A percentile compares a stretch with the other conserved stretches of the same genome.
Conservation (phyloP, 2,797 vertebrate species). For the Sebastes melanostomus region DNA sequence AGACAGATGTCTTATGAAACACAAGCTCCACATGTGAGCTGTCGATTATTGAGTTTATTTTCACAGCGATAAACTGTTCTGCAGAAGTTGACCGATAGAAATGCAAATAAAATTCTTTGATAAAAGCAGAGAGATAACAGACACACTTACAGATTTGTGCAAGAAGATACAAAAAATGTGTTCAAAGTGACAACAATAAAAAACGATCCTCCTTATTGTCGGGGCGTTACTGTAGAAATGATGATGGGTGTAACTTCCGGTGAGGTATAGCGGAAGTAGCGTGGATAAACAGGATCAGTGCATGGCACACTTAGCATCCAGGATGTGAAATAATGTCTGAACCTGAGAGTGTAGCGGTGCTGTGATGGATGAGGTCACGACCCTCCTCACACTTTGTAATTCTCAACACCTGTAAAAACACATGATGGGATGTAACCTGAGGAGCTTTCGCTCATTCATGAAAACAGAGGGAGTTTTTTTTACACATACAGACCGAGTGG, state of each 20-base stretch:
- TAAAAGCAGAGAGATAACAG: constrained; percentile 6
- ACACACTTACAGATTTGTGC: not conserved
- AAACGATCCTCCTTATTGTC: no score
- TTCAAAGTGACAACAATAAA: not conserved
- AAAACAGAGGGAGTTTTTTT: constrained; percentile 27
- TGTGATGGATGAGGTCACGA: constrained; percentile 52
- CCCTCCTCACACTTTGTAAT: constrained; percentile 58
- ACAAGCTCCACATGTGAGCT: constrained; percentile 28
- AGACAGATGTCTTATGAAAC: constrained; percentile 60
- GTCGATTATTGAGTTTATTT: constrained; percentile 51
- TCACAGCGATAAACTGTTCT: constrained; percentile 46
- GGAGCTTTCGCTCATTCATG: constrained; percentile 26
- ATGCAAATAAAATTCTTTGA: constrained; percentile 19
- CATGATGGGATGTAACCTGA: constrained; percentile 52
- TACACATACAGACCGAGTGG: not conserved
- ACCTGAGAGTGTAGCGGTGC: not conserved
- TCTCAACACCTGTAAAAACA: constrained; percentile 75
- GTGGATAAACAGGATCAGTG: not conserved
- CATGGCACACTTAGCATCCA: not conserved
- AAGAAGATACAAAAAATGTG: not conserved
- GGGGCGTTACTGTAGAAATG: no score
- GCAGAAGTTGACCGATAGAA: constrained; percentile 33
- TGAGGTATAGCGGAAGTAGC: no score
- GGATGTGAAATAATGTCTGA: constrained; percentile 29
- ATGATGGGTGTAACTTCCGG: no score